These are phyloP conservation scores for Stenodema calcarata DNA, from an alignment of 2,888 invertebrate genomes.

Conservation along the genomic window DNA sequence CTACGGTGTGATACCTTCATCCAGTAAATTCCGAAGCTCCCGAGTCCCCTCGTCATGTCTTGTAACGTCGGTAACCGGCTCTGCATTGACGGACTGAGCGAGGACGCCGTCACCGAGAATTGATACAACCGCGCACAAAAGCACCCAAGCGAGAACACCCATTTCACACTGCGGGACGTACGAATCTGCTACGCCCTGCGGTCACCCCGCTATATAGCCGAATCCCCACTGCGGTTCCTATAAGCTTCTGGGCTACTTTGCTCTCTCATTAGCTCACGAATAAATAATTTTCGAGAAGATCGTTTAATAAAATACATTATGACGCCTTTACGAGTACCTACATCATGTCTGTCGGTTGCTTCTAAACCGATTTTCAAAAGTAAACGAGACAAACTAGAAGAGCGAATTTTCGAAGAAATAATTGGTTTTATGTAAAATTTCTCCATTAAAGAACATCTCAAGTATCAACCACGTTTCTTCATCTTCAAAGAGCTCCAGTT, in stretches of 20 bases:
- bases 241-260: neutral
- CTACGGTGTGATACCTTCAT: neutral
- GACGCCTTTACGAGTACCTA: no score
- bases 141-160: neutral
- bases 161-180: neutral
- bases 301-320: no score
- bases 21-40: neutral
- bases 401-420: no score
- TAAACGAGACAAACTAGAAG: no score
- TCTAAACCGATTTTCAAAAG: no score
- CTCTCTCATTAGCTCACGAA: neutral
- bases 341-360: no score
- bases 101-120: neutral
- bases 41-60: neutral
- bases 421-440: no score
- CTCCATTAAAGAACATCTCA: no score
- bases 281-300: neutral
- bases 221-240: neutral
- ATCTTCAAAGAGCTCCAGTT: no score
- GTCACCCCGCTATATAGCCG: constrained; percentile 4
- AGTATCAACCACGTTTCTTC: no score
- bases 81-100: neutral
- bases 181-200: neutral
- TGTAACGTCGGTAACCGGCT: neutral
- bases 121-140: neutral